Base-by-base conservation (phyloP, 2,888 invertebrate genomes). In the Erannis defoliaria region DNA sequence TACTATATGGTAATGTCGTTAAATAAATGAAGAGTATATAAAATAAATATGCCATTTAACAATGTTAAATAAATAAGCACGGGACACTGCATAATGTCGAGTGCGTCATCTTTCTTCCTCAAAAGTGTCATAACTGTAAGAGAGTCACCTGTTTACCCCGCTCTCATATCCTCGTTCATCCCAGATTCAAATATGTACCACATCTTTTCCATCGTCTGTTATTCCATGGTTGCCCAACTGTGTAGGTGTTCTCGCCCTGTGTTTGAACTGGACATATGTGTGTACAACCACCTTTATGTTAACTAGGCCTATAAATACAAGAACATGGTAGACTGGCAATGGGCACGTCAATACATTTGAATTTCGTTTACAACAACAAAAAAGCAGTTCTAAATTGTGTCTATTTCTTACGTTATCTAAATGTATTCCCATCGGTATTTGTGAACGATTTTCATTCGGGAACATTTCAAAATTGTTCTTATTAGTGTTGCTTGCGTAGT, bases 231-330 rank as follows among this genome's bases (percentile, higher is more conserved):
- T 12, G 5, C 9, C 49, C 18, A 16, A 55, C 51, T 59, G 46
- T 57, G 70, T 66, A 70, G 51, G 66, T 68, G 57, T 64, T 37
- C 58, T 58, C 19, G 14, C 53, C 48, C 56, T n/a, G 43, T 60
- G 64, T 70, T 70, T 70, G 64, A 66, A 65, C 58, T 64, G 58
- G 66, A 71, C 73, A 71, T 72, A 69, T 73, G 76, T 79, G 75
- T 77, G 68, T 71, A 67, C 74, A 69, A 73, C 73, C 73, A 74
- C 63, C 72, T 71, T 74, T 73, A 56, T 66, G 75, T 76, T 75
- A 77, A 74, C 73, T 66, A 69, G 62, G 55, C 69, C 73, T 74
- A 75, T 74, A 79, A 80, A 79, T 76, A 79, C 71, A 68, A 46
- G 58, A 67, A 64, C 70, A 72, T 73, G 62, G 57, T 64, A 61